Percentiles rank a stretch among this genome's conserved stretches.
Conservation (phyloP, 1,140 invertebrate species). For the Dolichoris vasculosae region DNA sequence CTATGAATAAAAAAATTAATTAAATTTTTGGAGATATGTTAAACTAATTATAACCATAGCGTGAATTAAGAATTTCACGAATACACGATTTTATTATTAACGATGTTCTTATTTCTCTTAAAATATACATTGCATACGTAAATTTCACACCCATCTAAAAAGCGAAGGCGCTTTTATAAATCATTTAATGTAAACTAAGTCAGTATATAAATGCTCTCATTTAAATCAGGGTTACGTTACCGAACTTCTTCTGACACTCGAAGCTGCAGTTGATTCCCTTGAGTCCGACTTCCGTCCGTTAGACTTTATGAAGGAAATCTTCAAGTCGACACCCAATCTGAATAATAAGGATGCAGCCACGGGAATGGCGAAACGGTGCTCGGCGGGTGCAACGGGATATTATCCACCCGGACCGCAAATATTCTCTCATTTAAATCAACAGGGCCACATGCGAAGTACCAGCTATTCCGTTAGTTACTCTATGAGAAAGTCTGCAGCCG, state of each 20-base stretch:
- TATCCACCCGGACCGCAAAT: slow-evolving; percentile 73
- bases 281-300: slow-evolving; percentile 89
- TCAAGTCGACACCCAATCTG: slow-evolving; percentile 95
- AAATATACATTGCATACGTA: neutral
- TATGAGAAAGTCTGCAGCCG: slow-evolving; percentile 78
- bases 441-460: slow-evolving; percentile 89
- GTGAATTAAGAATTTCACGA: too few relatives aligned
- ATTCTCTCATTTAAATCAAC: slow-evolving; percentile 72
- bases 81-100: too few relatives aligned
- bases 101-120: too few relatives aligned
- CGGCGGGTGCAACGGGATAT: slow-evolving; percentile 77
- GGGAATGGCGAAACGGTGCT: slow-evolving; percentile 76
- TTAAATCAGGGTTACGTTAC: slow-evolving; percentile 90
- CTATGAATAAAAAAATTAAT: too few relatives aligned
- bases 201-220: slow-evolving; percentile 18
- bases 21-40: too few relatives aligned
- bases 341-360: slow-evolving; percentile 87
- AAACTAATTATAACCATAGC: too few relatives aligned
- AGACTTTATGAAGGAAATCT: slow-evolving; percentile 94
- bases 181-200: neutral
- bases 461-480: slow-evolving; percentile 94
- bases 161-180: neutral
- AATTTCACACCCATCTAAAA: neutral
- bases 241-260: slow-evolving; percentile 94
- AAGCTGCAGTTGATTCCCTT: slow-evolving; percentile 94